Evolutionary conservation across 2,888 invertebrate species (phyloP).

Genomic region (Cacoxenus indagator): DNA sequence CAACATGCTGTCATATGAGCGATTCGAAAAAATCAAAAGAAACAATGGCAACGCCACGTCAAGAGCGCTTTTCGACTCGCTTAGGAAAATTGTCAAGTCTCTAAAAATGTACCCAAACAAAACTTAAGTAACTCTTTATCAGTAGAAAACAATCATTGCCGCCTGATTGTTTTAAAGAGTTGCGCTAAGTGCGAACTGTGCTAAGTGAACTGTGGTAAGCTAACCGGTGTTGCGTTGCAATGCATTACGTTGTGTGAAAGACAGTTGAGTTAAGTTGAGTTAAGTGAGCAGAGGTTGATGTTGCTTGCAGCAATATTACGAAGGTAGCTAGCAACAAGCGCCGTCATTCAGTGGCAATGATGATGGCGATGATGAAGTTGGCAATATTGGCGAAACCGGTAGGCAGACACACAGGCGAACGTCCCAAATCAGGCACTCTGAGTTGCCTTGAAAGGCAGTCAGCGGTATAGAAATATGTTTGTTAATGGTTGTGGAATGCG

Average conservation of each 20-base stretch:
- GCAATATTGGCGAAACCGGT: conserved; percentile 13
- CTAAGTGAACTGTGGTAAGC: neutral
- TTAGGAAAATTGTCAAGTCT: conserved; percentile 13
- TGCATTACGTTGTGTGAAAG: neutral
- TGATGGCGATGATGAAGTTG: conserved; percentile 4
- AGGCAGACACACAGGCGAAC: neutral
- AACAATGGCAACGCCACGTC: neutral
- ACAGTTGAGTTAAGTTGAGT: neutral
- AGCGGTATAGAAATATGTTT: conserved; percentile 28
- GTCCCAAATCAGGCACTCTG: conserved; percentile 39
- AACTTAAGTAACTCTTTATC: conserved; percentile 22
- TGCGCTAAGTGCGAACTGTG: neutral
- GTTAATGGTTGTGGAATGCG: conserved; percentile 8
- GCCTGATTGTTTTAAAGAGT: neutral
- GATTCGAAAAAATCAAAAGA: conserved; percentile 13
- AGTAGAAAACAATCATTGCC: conserved; percentile 1
- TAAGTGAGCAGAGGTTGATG: neutral
- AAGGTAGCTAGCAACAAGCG: neutral
- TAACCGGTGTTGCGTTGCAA: neutral
- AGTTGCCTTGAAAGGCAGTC: conserved; percentile 33
- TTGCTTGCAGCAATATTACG: conserved; percentile 1
- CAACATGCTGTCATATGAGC: neutral
- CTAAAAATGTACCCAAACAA: neutral
- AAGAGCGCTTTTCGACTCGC: neutral
- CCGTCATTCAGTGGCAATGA: neutral